Percentiles rank a stretch among this genome's conserved stretches.
Conservation (phyloP, 2,113 vertebrate species). For the Nycticebus coucang region DNA sequence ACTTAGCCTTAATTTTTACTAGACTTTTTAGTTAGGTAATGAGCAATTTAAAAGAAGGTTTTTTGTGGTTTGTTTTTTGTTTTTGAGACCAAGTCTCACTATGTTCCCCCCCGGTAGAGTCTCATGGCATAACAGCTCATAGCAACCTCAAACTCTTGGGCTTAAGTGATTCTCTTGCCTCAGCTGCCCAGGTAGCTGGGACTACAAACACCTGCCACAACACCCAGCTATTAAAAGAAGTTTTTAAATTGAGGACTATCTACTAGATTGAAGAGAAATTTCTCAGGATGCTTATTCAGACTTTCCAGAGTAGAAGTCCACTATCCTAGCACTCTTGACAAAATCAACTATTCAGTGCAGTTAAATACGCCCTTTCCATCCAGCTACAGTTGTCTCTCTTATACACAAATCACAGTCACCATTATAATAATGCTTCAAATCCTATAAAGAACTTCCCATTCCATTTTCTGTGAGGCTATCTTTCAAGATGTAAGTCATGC, state of each 20-base stretch:
- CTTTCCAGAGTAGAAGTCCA: neutral
- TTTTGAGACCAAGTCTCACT: too few relatives aligned
- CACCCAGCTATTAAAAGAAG: neutral
- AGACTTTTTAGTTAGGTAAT: neutral
- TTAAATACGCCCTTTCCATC: neutral
- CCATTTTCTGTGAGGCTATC: neutral
- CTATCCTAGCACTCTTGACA: neutral
- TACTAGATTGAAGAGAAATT: neutral
- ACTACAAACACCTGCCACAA: too few relatives aligned
- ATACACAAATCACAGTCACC: neutral
- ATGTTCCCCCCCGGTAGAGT: too few relatives aligned
- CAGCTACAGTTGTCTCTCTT: neutral
- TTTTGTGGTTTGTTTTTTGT: neutral
- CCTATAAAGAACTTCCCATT: neutral
- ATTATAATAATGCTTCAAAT: neutral
- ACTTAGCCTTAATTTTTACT: neutral
- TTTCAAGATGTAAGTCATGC: neutral
- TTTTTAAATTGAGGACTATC: neutral
- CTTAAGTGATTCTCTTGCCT: too few relatives aligned
- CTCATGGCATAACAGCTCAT: too few relatives aligned
- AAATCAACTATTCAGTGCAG: neutral
- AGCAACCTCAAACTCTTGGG: too few relatives aligned
- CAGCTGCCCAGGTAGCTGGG: too few relatives aligned
- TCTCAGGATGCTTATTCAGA: neutral
- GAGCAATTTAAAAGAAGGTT: neutral